A percentile compares a stretch with the other conserved stretches of the same genome.
These are phyloP conservation scores for Chloroclystis v-ata DNA, from an alignment of 2,888 invertebrate species.

Conservation along the genomic window DNA sequence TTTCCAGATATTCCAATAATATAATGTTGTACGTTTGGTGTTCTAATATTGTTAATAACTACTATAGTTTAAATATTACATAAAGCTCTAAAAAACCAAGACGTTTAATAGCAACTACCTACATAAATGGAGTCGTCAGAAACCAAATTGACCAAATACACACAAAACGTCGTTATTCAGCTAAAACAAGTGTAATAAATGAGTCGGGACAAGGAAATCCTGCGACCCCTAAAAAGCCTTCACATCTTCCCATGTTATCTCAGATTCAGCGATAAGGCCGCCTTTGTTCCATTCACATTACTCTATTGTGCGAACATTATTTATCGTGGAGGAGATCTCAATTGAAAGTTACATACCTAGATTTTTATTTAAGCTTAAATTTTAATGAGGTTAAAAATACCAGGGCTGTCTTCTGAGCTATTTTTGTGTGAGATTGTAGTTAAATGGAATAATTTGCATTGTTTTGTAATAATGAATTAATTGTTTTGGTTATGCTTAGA, in stretches of 20 bases:
- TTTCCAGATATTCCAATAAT: too few relatives aligned
- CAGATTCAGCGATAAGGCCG: conserved; percentile 30
- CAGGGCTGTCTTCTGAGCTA: not conserved
- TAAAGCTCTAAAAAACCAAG: too few relatives aligned
- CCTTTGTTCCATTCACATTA: conserved; percentile 27
- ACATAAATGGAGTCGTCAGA: too few relatives aligned
- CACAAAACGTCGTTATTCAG: too few relatives aligned
- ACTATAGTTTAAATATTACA: too few relatives aligned
- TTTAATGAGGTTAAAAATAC: not conserved
- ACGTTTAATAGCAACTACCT: too few relatives aligned
- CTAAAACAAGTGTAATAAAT: too few relatives aligned
- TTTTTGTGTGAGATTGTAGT: not conserved
- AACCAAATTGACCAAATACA: too few relatives aligned
- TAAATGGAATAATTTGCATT: not conserved
- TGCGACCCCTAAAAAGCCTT: conserved; percentile 7
- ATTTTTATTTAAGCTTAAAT: conserved; percentile 1
- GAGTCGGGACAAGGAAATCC: conserved; percentile 11
- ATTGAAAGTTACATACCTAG: not conserved
- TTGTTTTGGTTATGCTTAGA: too few relatives aligned
- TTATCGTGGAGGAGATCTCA: conserved; percentile 26
- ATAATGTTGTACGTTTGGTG: too few relatives aligned
- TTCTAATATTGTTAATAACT: too few relatives aligned
- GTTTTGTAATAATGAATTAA: not conserved
- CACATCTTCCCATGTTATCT: conserved; percentile 21
- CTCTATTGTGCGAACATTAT: conserved; percentile 26